A percentile compares a stretch with the other conserved stretches of the same genome.
These are phyloP conservation scores for Anastatus disparis DNA, from an alignment of 1,140 invertebrate genomes.

Conservation along the genomic window DNA sequence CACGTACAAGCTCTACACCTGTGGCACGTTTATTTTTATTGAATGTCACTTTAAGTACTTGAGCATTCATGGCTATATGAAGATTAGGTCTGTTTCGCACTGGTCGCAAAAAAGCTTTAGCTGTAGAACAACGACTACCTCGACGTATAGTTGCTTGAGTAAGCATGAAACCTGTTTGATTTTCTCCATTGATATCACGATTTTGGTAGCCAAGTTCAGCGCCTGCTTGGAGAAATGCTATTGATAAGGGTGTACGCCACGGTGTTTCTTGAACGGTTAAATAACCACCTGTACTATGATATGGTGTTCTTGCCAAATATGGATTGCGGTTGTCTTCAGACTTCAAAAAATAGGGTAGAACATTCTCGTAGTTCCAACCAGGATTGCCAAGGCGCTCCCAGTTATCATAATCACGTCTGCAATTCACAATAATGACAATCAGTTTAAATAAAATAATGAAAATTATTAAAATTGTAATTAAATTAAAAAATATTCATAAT, in stretches of 20 bases:
- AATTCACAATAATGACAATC: conserved; percentile 32
- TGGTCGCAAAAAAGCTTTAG: conserved; percentile 88
- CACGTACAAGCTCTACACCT: conserved; percentile 79
- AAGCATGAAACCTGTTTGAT: conserved; percentile 87
- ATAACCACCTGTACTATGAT: conserved; percentile 83
- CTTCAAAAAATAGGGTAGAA: conserved; percentile 89
- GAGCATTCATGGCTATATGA: conserved; percentile 82
- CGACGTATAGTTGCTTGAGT: conserved; percentile 86
- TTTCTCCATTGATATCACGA: conserved; percentile 83
- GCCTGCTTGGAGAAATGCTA: conserved; percentile 85
- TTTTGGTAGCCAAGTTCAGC: conserved; percentile 82
- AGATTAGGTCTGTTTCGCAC: conserved; percentile 82
- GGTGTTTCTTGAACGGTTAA: conserved; percentile 86
- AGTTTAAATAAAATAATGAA: no score
- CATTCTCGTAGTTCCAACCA: conserved; percentile 90
- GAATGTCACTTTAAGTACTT: conserved; percentile 78
- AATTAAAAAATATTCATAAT: no score
- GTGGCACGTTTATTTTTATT: conserved; percentile 77
- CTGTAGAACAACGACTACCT: conserved; percentile 87
- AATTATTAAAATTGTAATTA: no score
- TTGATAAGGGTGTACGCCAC: conserved; percentile 81
- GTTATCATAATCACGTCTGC: conserved; percentile 85
- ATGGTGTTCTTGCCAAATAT: conserved; percentile 77
- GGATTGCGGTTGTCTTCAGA: conserved; percentile 89
- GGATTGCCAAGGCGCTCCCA: conserved; percentile 88